These are phyloP conservation scores for Eciton burchellii DNA, from an alignment of 1,140 invertebrate species.

Conservation along the genomic window DNA sequence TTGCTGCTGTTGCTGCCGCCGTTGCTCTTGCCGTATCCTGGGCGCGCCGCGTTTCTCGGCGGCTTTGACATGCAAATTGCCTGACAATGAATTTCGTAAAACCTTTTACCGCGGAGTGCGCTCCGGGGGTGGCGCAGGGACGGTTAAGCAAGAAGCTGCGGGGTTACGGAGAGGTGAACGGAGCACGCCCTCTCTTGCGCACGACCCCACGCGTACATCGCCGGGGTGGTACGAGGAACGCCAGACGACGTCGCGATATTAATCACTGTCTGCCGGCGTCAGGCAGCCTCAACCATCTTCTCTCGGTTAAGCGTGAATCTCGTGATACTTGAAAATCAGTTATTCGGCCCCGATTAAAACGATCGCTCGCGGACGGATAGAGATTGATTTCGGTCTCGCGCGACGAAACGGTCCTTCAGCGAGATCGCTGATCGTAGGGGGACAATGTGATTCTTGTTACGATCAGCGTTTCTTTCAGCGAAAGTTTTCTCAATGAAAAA, in stretches of 20 bases:
- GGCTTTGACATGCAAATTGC: slow-evolving; percentile 85
- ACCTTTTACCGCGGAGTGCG: slow-evolving; percentile 84
- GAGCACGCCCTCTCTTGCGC: slow-evolving; percentile 66
- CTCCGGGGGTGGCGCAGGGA: slow-evolving; percentile 56
- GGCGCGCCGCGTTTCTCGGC: slow-evolving; percentile 69
- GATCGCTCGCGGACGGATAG: slow-evolving; percentile 35
- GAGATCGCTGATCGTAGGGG: background rate
- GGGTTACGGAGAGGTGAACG: slow-evolving; percentile 45
- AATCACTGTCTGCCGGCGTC: slow-evolving; percentile 84
- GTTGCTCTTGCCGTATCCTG: slow-evolving; percentile 71
- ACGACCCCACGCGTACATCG: slow-evolving; percentile 65
- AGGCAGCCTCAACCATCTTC: slow-evolving; percentile 67
- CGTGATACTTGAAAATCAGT: slow-evolving; percentile 68
- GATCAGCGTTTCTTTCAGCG: too few relatives aligned
- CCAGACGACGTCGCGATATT: slow-evolving; percentile 83
- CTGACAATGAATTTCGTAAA: slow-evolving; percentile 86
- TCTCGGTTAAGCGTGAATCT: slow-evolving; percentile 61
- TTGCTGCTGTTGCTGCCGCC: slow-evolving; percentile 14
- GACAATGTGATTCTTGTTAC: background rate
- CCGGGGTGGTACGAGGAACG: slow-evolving; percentile 76
- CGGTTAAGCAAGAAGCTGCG: slow-evolving; percentile 56
- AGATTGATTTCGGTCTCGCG: slow-evolving; percentile 53
- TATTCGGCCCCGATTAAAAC: slow-evolving; percentile 65
- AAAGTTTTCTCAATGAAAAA: too few relatives aligned
- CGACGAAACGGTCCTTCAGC: slow-evolving; percentile 23